Base-by-base conservation (phyloP, 2,113 vertebrate species). In the Fulica atra region DNA sequence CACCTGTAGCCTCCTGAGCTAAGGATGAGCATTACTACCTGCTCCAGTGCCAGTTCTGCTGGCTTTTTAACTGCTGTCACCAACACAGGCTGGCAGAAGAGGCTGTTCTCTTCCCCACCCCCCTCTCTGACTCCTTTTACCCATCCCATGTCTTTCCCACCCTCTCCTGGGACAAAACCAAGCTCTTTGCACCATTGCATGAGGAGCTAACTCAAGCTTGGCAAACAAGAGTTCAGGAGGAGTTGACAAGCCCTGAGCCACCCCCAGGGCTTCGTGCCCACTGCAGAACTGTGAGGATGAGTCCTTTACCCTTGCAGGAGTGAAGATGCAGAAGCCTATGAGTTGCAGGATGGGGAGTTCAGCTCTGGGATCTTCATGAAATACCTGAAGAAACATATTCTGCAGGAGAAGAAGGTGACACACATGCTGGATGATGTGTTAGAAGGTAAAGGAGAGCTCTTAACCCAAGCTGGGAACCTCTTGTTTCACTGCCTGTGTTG, bases 351-450 rank as follows among this genome's bases (percentile, higher is more conserved):
- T 6, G 98, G 98, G 28, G 98, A 98, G 9, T 98, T 98, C 94
- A 99, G 98, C 94, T 98, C 98, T 33, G 99, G 98, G 16, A 99
- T 99, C 93, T 99, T 99, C 96, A 99, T 99, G 70, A 99, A 99
- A 64, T 99, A 99, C 93, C 95, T 99, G 88, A 99, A 99, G 95
- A 98, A 97, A 73, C 98, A 99, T 91, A 98, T 99, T 91, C 95
- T 99, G 23, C 86, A 98, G 79, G 92, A 97, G 5, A 98, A 98
- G 86, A 99, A 98, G 94, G 98, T 99, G 78, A 99, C 98, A 13
- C 98, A 98, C 38, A 97, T 99, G 94, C 93, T 99, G 63, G 99
- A 99, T 86, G 98, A 96, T 92, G 99, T 99, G 28, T 98, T 98
- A 59, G 99, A 99, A 92, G 99, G 99, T 99, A 92, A 97, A 29